Evolutionary conservation across 2,797 vertebrate species (phyloP).

Genomic region (Telmatherina bonti): DNA sequence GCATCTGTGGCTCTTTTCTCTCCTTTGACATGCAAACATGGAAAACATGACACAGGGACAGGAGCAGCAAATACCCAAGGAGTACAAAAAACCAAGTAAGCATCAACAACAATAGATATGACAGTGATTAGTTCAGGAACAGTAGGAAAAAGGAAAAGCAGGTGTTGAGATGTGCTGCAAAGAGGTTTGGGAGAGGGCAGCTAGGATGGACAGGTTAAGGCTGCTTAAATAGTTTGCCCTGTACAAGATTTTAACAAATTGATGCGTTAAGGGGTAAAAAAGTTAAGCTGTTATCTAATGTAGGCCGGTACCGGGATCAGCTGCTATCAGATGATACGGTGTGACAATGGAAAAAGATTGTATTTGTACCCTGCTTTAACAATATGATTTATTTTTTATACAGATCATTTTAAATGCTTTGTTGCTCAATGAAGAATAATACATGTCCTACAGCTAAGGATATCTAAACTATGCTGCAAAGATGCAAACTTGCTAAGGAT

Average conservation of each 20-base stretch:
- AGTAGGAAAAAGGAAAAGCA: background rate
- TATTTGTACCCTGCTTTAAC: background rate
- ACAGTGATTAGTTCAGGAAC: background rate
- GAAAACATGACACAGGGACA: background rate
- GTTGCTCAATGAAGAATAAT: background rate
- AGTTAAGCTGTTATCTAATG: background rate
- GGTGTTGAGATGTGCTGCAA: background rate
- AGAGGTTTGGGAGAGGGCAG: background rate
- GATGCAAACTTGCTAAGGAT: background rate
- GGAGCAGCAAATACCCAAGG: background rate
- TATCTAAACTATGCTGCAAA: background rate
- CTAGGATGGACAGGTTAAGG: conserved; percentile 1
- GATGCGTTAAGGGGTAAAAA: background rate
- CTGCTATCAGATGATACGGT: background rate
- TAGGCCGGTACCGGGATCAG: background rate
- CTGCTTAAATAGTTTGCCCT: background rate
- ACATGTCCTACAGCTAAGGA: background rate
- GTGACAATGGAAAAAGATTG: background rate
- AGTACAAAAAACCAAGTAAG: too few species aligned
- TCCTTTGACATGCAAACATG: background rate
- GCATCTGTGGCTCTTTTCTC: background rate
- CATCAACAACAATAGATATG: background rate
- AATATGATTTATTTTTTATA: background rate
- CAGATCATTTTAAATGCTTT: background rate
- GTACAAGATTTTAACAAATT: background rate